Evolutionary conservation across 2,113 vertebrate genomes (phyloP), one percentile per base, ranked within the genome.

Genomic region (Pomatostomus ruficeps): DNA sequence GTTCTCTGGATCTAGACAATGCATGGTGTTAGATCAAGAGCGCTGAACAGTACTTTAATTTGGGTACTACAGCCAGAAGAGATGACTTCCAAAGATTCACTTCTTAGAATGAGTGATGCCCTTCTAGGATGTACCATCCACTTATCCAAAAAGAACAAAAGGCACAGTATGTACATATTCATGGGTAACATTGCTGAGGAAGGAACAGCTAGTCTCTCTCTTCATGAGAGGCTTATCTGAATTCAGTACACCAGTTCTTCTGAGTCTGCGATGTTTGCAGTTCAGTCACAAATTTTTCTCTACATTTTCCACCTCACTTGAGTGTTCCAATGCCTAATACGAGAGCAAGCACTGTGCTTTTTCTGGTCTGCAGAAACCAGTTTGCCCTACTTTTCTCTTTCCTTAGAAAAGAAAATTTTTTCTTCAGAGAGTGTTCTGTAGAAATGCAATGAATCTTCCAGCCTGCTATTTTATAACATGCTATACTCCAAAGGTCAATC

Each of bases 131-230:
- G 93, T 89, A 88, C 88, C 72, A 59, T 71, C 35, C 84, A 77
- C 81, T 92, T 85, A 85, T 20, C 33, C 71, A 43, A 49, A 49
- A 85, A 92, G 94, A 72, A 96, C 94, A 96, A 92, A 82, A 94
- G 46, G 97, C 94, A 94, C 95, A 91, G 66, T 46, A 85, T 73
- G 95, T 62, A 82, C 95, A 84, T 86, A 77, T n/a, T 74, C 1
- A 2, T 62, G 59, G 79, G 52, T 91, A 97, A 95, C 87, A 79
- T 94, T 90, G 83, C 93, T 93, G 90, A 94, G 45, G 95, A 95
- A 96, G 84, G 95, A 95, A 96, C 97, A 97, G 91, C 95, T 95
- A 96, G 90, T 93, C 66, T 95, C 65, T 93, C 52, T 70, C 54
- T 68, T 92, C 85, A 84, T 55, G 43, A 80, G 89, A 94, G 91